Conservation (phyloP, 2,888 invertebrate genomes). For the Caenorhabditis afra region DNA sequence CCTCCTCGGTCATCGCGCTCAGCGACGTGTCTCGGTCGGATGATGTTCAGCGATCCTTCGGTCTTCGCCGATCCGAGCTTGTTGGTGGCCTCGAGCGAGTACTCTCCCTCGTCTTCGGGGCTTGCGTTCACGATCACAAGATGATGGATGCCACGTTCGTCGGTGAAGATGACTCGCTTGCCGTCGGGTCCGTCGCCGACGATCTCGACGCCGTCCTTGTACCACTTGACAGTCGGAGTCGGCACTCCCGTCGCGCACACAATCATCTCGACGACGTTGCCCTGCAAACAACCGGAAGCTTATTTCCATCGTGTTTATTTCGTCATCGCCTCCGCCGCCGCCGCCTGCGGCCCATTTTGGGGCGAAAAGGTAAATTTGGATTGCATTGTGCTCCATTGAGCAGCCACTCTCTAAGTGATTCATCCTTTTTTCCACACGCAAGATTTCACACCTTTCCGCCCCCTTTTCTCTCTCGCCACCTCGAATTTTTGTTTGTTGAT, state of each 20-base stretch:
- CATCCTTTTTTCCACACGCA: constrained; percentile 35
- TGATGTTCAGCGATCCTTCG: constrained; percentile 76
- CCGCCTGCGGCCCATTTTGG: constrained; percentile 16
- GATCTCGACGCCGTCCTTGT: constrained; percentile 77
- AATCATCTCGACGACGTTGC: constrained; percentile 81
- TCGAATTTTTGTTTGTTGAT: constrained; percentile 54
- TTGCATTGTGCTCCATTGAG: constrained; percentile 51
- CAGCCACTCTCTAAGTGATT: constrained; percentile 34
- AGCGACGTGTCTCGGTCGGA: constrained; percentile 71
- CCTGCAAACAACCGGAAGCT: constrained; percentile 65
- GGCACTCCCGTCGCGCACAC: constrained; percentile 81
- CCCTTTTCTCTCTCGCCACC: constrained; percentile 24
- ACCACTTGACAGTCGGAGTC: constrained; percentile 81
- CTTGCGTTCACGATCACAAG: constrained; percentile 77
- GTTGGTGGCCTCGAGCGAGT: constrained; percentile 80
- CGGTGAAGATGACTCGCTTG: constrained; percentile 76
- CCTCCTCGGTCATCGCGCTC: constrained; percentile 70
- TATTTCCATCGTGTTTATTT: constrained; percentile 15
- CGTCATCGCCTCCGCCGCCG: constrained; percentile 16
- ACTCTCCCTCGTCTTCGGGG: constrained; percentile 81
- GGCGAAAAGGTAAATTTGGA: constrained; percentile 24
- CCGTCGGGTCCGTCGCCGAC: constrained; percentile 75
- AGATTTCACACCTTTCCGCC: constrained; percentile 41
- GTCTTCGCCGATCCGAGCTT: constrained; percentile 79
- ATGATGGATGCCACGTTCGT: constrained; percentile 80